phyloP scores from a whole-genome alignment of 2,888 invertebrate genomes.

The Rhogogaster chlorosoma region DNA sequence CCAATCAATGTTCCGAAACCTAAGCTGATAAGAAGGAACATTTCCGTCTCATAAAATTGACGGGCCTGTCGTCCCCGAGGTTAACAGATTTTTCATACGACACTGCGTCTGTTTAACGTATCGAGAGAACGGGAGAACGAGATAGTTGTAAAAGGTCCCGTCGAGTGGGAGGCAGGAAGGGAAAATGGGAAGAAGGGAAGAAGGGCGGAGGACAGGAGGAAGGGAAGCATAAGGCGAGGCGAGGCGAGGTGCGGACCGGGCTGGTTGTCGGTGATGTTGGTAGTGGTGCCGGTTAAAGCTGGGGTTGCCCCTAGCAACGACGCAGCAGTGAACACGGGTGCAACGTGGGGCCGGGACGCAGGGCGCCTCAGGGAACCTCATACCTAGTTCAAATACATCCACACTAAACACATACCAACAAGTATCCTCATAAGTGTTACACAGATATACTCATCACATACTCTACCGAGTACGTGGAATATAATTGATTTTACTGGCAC shows the following conservation, averaged over 20 bases:
- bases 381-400: slow-evolving; percentile 11
- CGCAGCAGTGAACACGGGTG: slow-evolving; percentile 48
- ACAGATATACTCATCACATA: not conserved
- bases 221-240: not conserved
- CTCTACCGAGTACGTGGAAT: slow-evolving; percentile 53
- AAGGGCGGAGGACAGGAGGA: not conserved
- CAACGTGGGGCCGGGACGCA: slow-evolving; percentile 24
- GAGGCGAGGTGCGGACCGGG: slow-evolving; percentile 41
- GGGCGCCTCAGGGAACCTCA: slow-evolving; percentile 34
- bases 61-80: slow-evolving; percentile 50
- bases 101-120: slow-evolving; percentile 38
- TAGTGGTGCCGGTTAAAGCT: slow-evolving; percentile 10
- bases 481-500: slow-evolving; percentile 73
- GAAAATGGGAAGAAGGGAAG: not conserved
- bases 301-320: slow-evolving; percentile 45
- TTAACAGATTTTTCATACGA: slow-evolving; percentile 35
- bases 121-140: slow-evolving; percentile 54
- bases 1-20: not conserved
- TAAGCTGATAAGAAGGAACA: not conserved
- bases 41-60: not conserved
- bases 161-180: slow-evolving; percentile 41
- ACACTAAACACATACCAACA: not conserved
- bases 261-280: slow-evolving; percentile 44
- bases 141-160: slow-evolving; percentile 34
- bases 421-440: too few relatives aligned